These are phyloP conservation scores for Chromobotia macracanthus DNA, from an alignment of 2,797 vertebrate species.

Conservation along the genomic window DNA sequence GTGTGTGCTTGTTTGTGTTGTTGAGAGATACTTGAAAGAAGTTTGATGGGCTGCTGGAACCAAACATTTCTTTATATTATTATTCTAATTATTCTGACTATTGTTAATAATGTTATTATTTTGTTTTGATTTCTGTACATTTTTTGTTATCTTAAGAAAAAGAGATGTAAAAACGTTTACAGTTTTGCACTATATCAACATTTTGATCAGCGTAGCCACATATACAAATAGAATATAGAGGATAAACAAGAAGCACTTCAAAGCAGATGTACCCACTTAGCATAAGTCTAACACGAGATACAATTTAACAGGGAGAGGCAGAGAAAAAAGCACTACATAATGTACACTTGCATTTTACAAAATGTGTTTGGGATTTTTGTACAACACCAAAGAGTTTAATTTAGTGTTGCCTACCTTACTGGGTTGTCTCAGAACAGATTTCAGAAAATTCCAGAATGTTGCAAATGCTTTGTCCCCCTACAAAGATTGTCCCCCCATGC, in stretches of 20 bases:
- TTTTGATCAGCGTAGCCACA: constrained; percentile 86
- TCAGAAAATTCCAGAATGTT: constrained; percentile 45
- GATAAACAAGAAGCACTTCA: constrained; percentile 83
- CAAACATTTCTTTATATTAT: constrained; percentile 93
- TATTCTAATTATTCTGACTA: constrained; percentile 72
- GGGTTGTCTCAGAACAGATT: constrained; percentile 67
- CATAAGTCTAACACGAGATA: constrained; percentile 71
- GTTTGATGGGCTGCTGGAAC: constrained; percentile 97
- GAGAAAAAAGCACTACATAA: constrained; percentile 23
- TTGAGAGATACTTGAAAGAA: constrained; percentile 99
- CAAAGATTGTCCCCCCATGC: constrained; percentile 47
- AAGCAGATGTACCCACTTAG: constrained; percentile 83
- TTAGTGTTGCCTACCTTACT: constrained; percentile 61
- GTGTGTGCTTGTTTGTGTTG: constrained; percentile 65
- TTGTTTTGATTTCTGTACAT: constrained; percentile 70
- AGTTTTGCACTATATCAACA: constrained; percentile 97
- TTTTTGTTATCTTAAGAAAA: constrained; percentile 65
- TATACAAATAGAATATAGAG: constrained; percentile 85
- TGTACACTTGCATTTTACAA: constrained; percentile 48
- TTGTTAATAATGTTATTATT: constrained; percentile 61
- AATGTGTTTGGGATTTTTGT: constrained; percentile 63
- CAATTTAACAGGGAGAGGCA: constrained; percentile 12
- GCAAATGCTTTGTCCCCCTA: constrained; percentile 47
- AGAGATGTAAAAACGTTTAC: constrained; percentile 84
- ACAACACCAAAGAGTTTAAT: constrained; percentile 90